These are phyloP conservation scores for Agrilus mali DNA, from an alignment of 2,888 invertebrate genomes.

Conservation along the genomic window DNA sequence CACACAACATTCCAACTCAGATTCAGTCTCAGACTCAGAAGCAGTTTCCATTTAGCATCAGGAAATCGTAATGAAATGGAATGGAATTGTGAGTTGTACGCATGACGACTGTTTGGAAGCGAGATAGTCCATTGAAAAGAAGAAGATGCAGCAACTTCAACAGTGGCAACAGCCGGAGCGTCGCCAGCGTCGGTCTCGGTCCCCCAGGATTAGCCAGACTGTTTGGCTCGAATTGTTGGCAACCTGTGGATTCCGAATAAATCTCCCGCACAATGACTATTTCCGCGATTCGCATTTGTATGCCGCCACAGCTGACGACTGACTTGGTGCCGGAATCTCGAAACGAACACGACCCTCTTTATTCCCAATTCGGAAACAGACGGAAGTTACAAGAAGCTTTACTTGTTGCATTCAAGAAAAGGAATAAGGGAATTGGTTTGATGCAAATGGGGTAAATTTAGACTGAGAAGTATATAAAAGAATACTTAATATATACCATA, in stretches of 20 bases:
- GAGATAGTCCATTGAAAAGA: constrained; percentile 31
- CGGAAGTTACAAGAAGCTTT: too few species aligned
- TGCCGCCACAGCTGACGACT: constrained; percentile 9
- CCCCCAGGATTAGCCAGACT: constrained; percentile 29
- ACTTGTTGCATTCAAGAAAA: too few species aligned
- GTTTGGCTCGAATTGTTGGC: constrained; percentile 25
- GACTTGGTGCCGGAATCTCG: neutral
- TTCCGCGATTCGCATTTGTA: constrained; percentile 21
- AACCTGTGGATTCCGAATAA: constrained; percentile 37
- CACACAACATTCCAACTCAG: too few species aligned
- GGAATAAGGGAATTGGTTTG: too few species aligned
- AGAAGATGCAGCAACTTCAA: constrained; percentile 21
- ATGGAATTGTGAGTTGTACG: constrained; percentile 22
- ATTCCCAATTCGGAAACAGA: too few species aligned
- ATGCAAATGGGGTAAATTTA: too few species aligned
- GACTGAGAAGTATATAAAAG: too few species aligned
- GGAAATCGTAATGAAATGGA: constrained; percentile 23
- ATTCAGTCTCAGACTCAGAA: too few species aligned
- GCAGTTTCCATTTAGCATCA: constrained; percentile 18
- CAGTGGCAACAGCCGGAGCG: constrained; percentile 25
- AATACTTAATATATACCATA: too few species aligned
- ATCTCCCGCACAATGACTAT: constrained; percentile 24
- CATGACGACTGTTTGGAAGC: constrained; percentile 26
- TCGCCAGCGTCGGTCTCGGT: constrained; percentile 10
- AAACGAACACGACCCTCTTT: too few species aligned